Conservation (phyloP, 2,113 vertebrate species). For the Pedionomus torquatus region DNA sequence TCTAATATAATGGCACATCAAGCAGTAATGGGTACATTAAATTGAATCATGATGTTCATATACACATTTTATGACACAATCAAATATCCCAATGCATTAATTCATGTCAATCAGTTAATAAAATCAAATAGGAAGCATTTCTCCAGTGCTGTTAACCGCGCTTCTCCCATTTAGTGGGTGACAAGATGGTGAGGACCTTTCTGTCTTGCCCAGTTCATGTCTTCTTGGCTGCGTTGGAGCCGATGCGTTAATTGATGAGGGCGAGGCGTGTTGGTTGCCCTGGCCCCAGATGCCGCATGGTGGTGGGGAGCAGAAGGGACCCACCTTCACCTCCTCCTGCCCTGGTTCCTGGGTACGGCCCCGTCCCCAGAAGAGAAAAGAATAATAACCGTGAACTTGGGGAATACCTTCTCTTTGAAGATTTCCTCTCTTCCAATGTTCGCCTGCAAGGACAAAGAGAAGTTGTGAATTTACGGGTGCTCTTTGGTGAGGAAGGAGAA, state of each 20-base stretch:
- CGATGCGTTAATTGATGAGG: fast-evolving
- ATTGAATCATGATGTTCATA: constrained; percentile 87
- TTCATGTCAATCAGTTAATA: constrained; percentile 88
- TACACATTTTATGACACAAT: constrained; percentile 87
- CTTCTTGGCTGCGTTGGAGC: not conserved
- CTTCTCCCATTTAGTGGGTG: constrained; percentile 54
- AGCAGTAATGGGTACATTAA: constrained; percentile 86
- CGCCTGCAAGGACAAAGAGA: constrained; percentile 33
- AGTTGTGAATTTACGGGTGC: not conserved
- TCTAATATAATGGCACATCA: constrained; percentile 88
- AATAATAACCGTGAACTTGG: not conserved
- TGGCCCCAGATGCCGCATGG: fast-evolving
- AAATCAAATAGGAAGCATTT: constrained; percentile 84
- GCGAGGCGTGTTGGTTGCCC: fast-evolving
- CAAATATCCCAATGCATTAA: constrained; percentile 86
- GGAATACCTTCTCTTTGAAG: not conserved
- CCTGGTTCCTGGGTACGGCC: not conserved
- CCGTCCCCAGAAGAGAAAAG: not conserved
- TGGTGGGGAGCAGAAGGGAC: not conserved
- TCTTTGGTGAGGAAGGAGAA: not conserved
- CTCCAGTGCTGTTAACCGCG: constrained; percentile 54
- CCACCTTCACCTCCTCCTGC: not conserved
- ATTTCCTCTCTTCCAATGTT: not conserved
- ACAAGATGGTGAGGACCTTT: constrained; percentile 35
- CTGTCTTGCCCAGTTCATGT: not conserved